These are phyloP conservation scores for Coleophora flavipennella DNA, from an alignment of 2,888 invertebrate species.

Conservation along the genomic window DNA sequence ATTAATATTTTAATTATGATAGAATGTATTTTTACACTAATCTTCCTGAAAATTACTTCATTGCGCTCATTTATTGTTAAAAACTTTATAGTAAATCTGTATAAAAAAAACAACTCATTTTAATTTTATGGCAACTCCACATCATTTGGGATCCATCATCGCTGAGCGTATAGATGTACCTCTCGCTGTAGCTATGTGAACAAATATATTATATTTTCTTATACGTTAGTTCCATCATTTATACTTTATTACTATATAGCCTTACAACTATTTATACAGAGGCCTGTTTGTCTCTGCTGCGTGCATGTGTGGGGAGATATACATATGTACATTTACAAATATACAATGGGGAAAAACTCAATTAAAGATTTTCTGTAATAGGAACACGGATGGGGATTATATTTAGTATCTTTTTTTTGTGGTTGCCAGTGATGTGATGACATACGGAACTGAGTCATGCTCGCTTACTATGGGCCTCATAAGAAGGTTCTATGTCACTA, in stretches of 20 bases:
- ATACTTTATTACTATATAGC: conserved; percentile 70
- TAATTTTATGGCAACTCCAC: conserved; percentile 26
- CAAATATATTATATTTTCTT: conserved; percentile 71
- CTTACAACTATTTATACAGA: conserved; percentile 54
- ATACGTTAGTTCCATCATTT: conserved; percentile 72
- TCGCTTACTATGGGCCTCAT: too few relatives aligned
- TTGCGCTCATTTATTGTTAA: too few relatives aligned
- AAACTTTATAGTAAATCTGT: too few relatives aligned
- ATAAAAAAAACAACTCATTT: too few relatives aligned
- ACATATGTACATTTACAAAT: conserved; percentile 18
- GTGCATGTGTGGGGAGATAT: conserved; percentile 22
- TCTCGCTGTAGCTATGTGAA: conserved; percentile 57
- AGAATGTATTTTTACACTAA: too few relatives aligned
- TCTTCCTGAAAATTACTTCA: too few relatives aligned
- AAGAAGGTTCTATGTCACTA: too few relatives aligned
- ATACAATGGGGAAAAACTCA: conserved; percentile 36
- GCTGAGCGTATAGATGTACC: conserved; percentile 49
- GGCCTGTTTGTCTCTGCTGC: conserved; percentile 33
- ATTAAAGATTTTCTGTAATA: conserved; percentile 67
- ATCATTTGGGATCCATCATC: conserved; percentile 32
- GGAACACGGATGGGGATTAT: conserved; percentile 7
- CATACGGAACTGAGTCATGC: too few relatives aligned
- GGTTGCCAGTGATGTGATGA: too few relatives aligned
- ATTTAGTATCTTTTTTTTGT: too few relatives aligned
- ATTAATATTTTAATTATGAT: too few relatives aligned